Evolutionary conservation across 1,140 invertebrate species (phyloP).

Genomic region (Trichonephila inaurata): DNA sequence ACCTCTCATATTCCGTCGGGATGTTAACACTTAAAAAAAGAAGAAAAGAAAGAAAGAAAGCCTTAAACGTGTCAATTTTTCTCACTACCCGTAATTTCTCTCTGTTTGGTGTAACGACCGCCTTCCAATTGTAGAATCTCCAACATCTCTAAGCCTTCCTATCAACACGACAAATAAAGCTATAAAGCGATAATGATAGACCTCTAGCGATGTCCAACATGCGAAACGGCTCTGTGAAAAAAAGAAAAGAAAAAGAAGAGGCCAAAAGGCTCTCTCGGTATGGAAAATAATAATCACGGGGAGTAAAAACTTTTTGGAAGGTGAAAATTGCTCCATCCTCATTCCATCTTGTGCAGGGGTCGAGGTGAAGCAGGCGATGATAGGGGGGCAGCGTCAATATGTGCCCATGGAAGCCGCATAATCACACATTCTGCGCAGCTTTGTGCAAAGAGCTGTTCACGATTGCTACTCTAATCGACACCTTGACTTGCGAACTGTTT

Average conservation of each 20-base stretch:
- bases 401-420: constrained; percentile 59
- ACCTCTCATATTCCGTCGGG: background rate
- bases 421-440: constrained; percentile 49
- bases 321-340: constrained; percentile 40
- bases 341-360: constrained; percentile 18
- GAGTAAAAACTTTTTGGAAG: background rate
- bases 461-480: constrained; percentile 38
- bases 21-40: background rate
- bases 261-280: background rate
- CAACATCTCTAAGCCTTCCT: too few relatives aligned
- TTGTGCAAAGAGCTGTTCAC: constrained; percentile 16
- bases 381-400: constrained; percentile 63
- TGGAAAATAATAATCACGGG: constrained; percentile 24
- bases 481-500: background rate
- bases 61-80: constrained; percentile 27
- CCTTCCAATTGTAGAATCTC: constrained; percentile 46
- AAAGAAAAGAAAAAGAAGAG: background rate
- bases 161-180: constrained; percentile 51
- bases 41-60: too few relatives aligned
- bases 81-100: constrained; percentile 13
- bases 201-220: background rate
- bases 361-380: constrained; percentile 48
- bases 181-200: constrained; percentile 56
- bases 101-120: background rate
- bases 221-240: background rate